Evolutionary conservation across 1,140 invertebrate genomes (phyloP).

Genomic region (Whitmania pigra): DNA sequence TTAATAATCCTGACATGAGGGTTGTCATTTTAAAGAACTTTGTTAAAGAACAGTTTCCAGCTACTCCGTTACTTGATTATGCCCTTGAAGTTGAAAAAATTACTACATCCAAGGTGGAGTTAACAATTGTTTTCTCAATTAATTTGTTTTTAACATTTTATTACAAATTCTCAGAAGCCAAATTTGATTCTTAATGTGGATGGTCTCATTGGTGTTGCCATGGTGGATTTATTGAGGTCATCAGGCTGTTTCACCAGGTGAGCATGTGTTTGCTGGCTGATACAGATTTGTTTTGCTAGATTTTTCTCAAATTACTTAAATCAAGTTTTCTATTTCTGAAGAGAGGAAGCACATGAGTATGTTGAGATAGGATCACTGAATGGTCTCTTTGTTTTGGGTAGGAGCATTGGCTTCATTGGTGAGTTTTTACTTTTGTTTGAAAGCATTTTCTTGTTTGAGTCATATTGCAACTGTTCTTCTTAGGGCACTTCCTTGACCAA

Average conservation of each 20-base stretch:
- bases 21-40: constrained; percentile 92
- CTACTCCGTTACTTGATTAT: constrained; percentile 80
- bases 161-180: constrained; percentile 57
- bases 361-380: constrained; percentile 95
- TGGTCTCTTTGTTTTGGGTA: constrained; percentile 90
- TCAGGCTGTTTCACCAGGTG: constrained; percentile 64
- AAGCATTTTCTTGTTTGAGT: not conserved
- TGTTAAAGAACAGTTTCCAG: constrained; percentile 80
- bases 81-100: constrained; percentile 97
- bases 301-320: not conserved
- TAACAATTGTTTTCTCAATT: not conserved
- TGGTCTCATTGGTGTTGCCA: constrained; percentile 89
- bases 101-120: constrained; percentile 72
- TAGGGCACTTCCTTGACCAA: constrained; percentile 93
- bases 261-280: constrained; percentile 27
- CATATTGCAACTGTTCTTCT: not conserved
- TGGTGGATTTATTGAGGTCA: constrained; percentile 81
- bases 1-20: constrained; percentile 97
- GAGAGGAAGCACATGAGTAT: constrained; percentile 93
- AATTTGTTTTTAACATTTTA: not conserved
- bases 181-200: constrained; percentile 98
- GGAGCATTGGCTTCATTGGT: constrained; percentile 97
- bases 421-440: constrained; percentile 31
- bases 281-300: constrained; percentile 5
- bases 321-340: constrained; percentile 34